These are phyloP conservation scores for Lates calcarifer DNA, from an alignment of 2,113 vertebrate genomes.

Conservation along the genomic window DNA sequence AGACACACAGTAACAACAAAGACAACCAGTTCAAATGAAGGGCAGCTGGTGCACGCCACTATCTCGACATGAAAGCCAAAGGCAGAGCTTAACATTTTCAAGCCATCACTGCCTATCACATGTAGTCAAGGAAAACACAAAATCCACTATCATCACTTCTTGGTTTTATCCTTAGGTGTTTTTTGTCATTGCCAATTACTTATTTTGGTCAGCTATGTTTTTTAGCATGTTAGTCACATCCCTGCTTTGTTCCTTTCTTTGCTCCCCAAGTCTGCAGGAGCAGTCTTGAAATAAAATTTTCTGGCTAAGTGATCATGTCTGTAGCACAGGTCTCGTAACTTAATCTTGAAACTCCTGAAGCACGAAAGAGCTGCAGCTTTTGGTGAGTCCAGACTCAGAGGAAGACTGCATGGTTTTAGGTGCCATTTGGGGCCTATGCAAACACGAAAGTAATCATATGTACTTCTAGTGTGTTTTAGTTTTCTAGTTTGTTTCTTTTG, in stretches of 20 bases:
- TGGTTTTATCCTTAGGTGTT: constrained; percentile 29
- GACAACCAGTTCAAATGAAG: constrained; percentile 53
- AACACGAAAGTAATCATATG: too few species aligned
- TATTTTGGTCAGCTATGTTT: constrained; percentile 17
- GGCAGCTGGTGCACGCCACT: constrained; percentile 44
- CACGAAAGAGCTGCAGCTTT: neutral
- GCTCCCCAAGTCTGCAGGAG: neutral
- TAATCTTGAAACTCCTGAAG: neutral
- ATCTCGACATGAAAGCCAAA: constrained; percentile 53
- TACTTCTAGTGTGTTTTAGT: too few species aligned
- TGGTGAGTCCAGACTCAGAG: neutral
- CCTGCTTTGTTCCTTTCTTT: neutral
- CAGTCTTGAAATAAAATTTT: constrained; percentile 6
- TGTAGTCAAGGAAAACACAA: constrained; percentile 37
- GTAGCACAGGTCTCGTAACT: neutral
- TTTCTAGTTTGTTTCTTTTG: too few species aligned
- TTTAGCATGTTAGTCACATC: constrained; percentile 30
- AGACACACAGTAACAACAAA: constrained; percentile 33
- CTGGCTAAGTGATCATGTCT: neutral
- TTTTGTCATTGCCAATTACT: constrained; percentile 28
- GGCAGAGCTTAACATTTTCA: constrained; percentile 55
- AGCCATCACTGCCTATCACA: constrained; percentile 44
- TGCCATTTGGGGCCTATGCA: neutral
- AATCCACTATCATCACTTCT: constrained; percentile 30
- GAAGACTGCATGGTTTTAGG: neutral